Percentiles rank a stretch among this genome's conserved stretches.
Conservation (phyloP, 2,113 vertebrate species). For the Xiphophorus maculatus region DNA sequence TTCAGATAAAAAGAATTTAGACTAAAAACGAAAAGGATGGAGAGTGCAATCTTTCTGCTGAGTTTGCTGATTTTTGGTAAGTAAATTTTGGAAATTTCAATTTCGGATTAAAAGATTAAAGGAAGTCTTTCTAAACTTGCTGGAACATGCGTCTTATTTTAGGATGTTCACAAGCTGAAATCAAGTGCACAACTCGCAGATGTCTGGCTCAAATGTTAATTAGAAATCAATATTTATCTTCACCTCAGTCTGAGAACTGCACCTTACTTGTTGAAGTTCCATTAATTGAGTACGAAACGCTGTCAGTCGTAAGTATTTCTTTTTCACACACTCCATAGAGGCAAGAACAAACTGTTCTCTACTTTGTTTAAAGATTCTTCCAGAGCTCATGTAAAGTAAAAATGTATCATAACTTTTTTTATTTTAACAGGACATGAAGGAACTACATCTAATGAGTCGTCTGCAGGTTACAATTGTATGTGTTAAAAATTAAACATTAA, state of each 20-base stretch:
- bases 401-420: background rate
- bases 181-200: conserved; percentile 50
- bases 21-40: background rate
- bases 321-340: background rate
- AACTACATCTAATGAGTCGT: conserved; percentile 54
- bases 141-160: background rate
- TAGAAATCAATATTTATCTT: conserved; percentile 17
- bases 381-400: too few relatives aligned
- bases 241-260: conserved; percentile 71
- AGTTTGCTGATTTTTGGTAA: conserved; percentile 42
- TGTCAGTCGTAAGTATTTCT: conserved; percentile 70
- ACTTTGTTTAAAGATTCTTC: background rate
- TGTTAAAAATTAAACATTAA: background rate
- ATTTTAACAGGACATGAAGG: conserved; percentile 71
- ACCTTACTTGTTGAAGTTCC: conserved; percentile 40
- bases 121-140: background rate
- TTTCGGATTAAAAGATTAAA: background rate
- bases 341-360: background rate
- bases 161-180: conserved; percentile 5
- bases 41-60: conserved; percentile 22
- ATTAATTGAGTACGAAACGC: conserved; percentile 67
- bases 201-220: conserved; percentile 71
- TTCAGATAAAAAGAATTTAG: background rate
- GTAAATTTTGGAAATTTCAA: conserved; percentile 11
- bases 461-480: conserved; percentile 66